Conservation (phyloP, 1,140 invertebrate species). For the Hyposmocoma kahamanoa region DNA sequence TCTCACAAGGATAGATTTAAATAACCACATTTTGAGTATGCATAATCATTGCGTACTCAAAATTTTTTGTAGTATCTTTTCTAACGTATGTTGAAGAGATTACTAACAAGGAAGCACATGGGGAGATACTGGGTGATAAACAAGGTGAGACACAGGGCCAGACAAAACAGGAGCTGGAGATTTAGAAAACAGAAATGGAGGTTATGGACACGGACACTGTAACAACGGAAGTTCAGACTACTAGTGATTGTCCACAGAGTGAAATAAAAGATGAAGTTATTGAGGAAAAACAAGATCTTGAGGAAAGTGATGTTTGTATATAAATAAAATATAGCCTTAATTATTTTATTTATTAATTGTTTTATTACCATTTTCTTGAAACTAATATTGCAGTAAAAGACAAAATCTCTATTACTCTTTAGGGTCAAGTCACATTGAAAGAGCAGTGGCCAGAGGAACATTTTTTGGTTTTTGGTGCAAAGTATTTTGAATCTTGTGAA, state of each 20-base stretch:
- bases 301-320: slow-evolving; percentile 21
- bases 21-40: too few species aligned
- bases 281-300: slow-evolving; percentile 9
- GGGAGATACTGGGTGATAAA: slow-evolving; percentile 16
- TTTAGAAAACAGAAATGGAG: slow-evolving; percentile 20
- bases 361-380: too few species aligned
- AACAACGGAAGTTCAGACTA: slow-evolving; percentile 11
- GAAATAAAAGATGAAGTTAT: slow-evolving; percentile 15
- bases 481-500: too few species aligned
- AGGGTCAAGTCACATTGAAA: too few species aligned
- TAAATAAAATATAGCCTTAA: too few species aligned
- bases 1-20: too few species aligned
- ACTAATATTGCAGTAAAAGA: too few species aligned
- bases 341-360: too few species aligned
- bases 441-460: too few species aligned
- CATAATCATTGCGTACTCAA: too few species aligned
- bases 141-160: slow-evolving; percentile 4
- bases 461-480: too few species aligned
- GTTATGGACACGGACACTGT: slow-evolving; percentile 21
- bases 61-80: slow-evolving; percentile 29
- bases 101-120: slow-evolving; percentile 26
- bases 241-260: slow-evolving; percentile 43
- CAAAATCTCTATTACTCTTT: too few species aligned
- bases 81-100: slow-evolving; percentile 39
- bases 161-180: slow-evolving; percentile 7